These are phyloP conservation scores for Pituophis catenifer DNA, from an alignment of 2,113 vertebrate genomes.

Conservation along the genomic window DNA sequence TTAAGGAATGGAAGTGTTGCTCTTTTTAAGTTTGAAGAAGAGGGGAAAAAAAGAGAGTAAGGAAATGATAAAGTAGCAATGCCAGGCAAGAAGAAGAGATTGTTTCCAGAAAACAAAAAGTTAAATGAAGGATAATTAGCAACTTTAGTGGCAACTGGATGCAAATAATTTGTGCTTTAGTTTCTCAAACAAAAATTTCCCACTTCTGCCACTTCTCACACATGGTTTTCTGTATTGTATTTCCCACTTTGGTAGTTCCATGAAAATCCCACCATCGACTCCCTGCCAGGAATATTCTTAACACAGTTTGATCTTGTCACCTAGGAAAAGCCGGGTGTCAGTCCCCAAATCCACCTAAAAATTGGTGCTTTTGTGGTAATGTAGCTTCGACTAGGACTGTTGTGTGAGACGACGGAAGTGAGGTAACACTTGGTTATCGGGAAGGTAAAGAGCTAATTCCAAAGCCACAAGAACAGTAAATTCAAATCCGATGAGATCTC, in stretches of 20 bases:
- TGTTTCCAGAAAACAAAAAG: conserved; percentile 38
- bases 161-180: conserved; percentile 63
- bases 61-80: conserved; percentile 38
- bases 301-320: not conserved
- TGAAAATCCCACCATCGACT: conserved; percentile 8
- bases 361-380: not conserved
- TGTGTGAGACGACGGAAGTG: conserved; percentile 90
- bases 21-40: conserved; percentile 56
- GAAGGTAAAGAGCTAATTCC: conserved; percentile 95
- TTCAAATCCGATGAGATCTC: conserved; percentile 91
- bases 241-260: not conserved
- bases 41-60: not conserved
- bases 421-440: conserved; percentile 92
- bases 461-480: conserved; percentile 96
- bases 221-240: not conserved
- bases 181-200: conserved; percentile 48
- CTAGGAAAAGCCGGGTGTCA: not conserved
- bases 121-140: conserved; percentile 59
- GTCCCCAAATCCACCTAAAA: not conserved
- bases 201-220: conserved; percentile 48
- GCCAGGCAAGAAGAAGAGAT: conserved; percentile 41
- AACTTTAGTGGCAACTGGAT: conserved; percentile 49
- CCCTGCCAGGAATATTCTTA: not conserved
- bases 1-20: conserved; percentile 49
- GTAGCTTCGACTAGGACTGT: conserved; percentile 71